Conservation (phyloP, 2,888 invertebrate species). For the Onthophagus sagittarius region DNA sequence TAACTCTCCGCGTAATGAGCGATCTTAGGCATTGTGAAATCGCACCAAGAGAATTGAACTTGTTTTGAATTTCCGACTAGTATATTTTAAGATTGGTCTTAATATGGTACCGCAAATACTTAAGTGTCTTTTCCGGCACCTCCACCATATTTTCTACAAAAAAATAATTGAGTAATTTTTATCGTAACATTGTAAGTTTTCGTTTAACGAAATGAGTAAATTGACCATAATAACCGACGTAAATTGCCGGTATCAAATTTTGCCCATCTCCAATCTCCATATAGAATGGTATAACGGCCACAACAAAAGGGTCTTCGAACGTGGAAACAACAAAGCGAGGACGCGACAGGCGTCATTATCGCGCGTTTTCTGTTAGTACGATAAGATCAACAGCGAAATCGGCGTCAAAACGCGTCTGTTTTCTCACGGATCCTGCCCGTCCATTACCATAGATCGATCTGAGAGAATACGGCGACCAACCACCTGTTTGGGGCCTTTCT, state of each 20-base stretch:
- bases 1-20: not conserved
- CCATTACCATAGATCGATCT: constrained; percentile 38
- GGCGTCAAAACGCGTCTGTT: constrained; percentile 26
- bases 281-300: not conserved
- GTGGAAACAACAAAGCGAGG: not conserved
- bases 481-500: constrained; percentile 7
- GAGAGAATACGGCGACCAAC: not conserved
- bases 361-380: not conserved
- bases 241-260: not conserved
- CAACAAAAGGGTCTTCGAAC: not conserved
- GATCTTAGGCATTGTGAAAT: not conserved
- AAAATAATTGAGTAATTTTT: not conserved
- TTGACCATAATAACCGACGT: not conserved
- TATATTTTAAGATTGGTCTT: not conserved
- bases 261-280: not conserved
- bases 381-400: constrained; percentile 20
- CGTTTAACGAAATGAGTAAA: not conserved
- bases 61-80: not conserved
- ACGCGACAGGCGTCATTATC: constrained; percentile 8
- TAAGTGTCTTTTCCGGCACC: not conserved
- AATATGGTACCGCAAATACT: not conserved
- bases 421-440: constrained; percentile 37
- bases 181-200: not conserved
- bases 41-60: not conserved
- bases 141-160: not conserved